These are phyloP conservation scores for Carduelis carduelis DNA, from an alignment of 2,797 vertebrate genomes.

Conservation along the genomic window DNA sequence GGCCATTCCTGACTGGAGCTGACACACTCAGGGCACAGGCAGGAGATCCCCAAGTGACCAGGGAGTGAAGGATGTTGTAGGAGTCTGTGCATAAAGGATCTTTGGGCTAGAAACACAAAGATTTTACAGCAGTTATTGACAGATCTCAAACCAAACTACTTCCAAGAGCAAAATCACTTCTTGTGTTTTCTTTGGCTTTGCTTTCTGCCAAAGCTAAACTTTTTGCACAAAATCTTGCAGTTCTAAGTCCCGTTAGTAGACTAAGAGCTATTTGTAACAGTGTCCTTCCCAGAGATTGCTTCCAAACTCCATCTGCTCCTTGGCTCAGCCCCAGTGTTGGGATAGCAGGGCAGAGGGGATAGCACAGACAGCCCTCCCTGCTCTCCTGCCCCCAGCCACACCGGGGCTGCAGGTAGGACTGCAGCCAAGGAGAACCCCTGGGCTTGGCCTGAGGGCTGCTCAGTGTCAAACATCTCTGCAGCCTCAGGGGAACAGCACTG, in stretches of 20 bases:
- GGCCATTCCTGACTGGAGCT: background rate
- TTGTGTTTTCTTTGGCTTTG: background rate
- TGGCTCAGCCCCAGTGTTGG: background rate
- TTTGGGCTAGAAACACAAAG: background rate
- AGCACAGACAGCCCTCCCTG: background rate
- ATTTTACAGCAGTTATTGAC: background rate
- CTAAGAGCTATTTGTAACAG: background rate
- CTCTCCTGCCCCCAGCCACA: background rate
- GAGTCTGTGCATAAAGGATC: background rate
- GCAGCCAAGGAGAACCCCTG: background rate
- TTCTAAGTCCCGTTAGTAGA: fast-evolving
- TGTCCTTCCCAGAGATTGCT: background rate
- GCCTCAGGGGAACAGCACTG: background rate
- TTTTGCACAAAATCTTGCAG: background rate
- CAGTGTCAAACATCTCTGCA: background rate
- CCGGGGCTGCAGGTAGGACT: background rate
- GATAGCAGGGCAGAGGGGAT: background rate
- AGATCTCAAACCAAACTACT: background rate
- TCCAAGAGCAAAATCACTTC: background rate
- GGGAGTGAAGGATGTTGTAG: background rate
- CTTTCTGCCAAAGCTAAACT: background rate
- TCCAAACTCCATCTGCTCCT: background rate
- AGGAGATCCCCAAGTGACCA: background rate
- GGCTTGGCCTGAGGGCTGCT: background rate
- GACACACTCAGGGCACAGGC: background rate